phyloP scores from a whole-genome alignment of 2,888 invertebrate genomes.

The Pterobdella sp. region DNA sequence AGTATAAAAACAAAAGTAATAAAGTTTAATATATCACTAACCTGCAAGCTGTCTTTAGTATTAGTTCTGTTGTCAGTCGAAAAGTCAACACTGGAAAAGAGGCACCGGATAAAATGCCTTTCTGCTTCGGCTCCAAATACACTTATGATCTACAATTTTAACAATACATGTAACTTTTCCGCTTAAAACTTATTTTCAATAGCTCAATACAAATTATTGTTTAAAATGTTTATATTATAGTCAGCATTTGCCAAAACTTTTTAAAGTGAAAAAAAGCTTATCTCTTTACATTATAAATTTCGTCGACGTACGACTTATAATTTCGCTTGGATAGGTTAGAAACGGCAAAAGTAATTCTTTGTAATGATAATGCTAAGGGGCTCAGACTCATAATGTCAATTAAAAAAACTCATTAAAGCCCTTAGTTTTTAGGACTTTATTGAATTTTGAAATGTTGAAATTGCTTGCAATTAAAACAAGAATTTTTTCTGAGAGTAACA shows the following conservation, averaged over 20 bases:
- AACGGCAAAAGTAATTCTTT: conserved; percentile 95
- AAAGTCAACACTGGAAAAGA: conserved; percentile 81
- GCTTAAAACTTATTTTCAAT: not conserved
- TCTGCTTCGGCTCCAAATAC: conserved; percentile 91
- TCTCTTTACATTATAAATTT: conserved; percentile 75
- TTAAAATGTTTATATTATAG: too few relatives aligned
- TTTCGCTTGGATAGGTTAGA: conserved; percentile 90
- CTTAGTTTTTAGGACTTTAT: conserved; percentile 83
- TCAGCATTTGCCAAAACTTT: conserved; percentile 6
- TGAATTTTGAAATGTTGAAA: conserved; percentile 11
- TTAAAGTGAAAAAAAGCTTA: not conserved
- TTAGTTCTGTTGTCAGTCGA: conserved; percentile 55
- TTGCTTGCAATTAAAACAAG: conserved; percentile 5
- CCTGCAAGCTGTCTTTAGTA: conserved; percentile 54
- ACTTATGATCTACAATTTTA: conserved; percentile 65
- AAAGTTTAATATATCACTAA: conserved; percentile 34
- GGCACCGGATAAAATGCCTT: conserved; percentile 87
- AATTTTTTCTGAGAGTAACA: not conserved
- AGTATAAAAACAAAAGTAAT: not conserved
- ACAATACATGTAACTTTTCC: not conserved
- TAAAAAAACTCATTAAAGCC: conserved; percentile 78
- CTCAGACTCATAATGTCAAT: conserved; percentile 63
- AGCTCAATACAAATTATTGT: conserved; percentile 6
- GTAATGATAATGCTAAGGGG: conserved; percentile 94
- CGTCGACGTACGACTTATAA: conserved; percentile 78